These are phyloP conservation scores for Spilogale gracilis DNA, from an alignment of 2,113 vertebrate genomes.

Conservation along the genomic window DNA sequence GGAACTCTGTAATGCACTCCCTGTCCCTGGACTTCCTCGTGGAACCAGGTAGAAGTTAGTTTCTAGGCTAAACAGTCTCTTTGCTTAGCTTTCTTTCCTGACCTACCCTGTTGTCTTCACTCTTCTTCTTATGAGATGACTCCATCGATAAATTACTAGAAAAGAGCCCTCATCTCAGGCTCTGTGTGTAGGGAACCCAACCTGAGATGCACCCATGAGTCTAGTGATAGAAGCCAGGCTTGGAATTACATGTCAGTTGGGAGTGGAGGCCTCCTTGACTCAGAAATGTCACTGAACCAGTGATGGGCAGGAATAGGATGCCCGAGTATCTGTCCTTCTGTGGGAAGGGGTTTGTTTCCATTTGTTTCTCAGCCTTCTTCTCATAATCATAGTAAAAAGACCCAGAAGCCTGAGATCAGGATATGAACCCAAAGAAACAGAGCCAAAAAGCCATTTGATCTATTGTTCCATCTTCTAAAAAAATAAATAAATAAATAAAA, in stretches of 20 bases:
- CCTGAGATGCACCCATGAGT: background rate
- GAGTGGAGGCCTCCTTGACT: background rate
- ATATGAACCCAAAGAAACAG: background rate
- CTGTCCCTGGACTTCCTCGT: background rate
- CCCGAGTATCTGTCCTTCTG: too few relatives aligned
- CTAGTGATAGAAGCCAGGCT: background rate
- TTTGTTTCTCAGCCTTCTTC: background rate
- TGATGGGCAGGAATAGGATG: background rate
- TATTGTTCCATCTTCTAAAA: background rate
- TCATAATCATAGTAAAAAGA: slow-evolving; percentile 27
- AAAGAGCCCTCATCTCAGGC: background rate
- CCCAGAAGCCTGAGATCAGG: background rate
- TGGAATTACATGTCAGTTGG: background rate
- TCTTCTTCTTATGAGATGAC: background rate
- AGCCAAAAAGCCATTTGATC: background rate
- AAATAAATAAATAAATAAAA: too few relatives aligned
- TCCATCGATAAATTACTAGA: background rate
- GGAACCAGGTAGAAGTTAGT: background rate
- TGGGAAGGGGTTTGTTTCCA: background rate
- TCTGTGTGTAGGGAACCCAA: background rate
- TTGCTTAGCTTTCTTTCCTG: background rate
- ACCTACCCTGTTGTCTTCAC: background rate
- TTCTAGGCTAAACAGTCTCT: background rate
- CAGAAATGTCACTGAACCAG: background rate
- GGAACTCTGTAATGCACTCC: background rate